phyloP scores from a whole-genome alignment of 2,113 vertebrate genomes.

The Echinops telfairi region DNA sequence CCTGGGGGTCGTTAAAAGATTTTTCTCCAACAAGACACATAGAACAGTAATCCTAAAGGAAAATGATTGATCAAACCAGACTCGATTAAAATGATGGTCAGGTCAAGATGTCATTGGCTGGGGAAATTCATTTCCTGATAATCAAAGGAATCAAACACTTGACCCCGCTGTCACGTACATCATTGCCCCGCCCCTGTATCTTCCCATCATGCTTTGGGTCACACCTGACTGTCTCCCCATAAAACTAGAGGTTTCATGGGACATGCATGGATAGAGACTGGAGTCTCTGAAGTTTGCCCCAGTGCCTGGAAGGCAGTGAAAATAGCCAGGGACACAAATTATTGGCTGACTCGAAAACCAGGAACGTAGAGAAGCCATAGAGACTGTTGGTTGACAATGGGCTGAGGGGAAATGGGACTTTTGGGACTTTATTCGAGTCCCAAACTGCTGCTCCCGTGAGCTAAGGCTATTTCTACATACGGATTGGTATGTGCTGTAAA shows the following conservation, averaged over 20 bases:
- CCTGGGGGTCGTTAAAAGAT: background rate
- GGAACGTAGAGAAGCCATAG: background rate
- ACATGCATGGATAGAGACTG: background rate
- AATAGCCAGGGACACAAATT: background rate
- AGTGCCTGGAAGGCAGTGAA: background rate
- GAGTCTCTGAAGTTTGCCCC: background rate
- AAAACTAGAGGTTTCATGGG: background rate
- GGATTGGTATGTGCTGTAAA: too few relatives aligned
- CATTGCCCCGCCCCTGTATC: background rate
- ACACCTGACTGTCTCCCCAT: background rate
- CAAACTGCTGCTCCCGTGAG: background rate
- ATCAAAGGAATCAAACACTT: background rate
- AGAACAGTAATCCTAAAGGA: background rate
- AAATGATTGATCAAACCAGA: background rate
- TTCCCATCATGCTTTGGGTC: background rate
- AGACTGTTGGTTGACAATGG: background rate
- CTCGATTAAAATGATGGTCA: background rate
- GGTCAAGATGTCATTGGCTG: background rate
- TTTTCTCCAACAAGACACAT: background rate
- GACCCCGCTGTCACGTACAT: background rate
- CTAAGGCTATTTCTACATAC: too few relatives aligned
- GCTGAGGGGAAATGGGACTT: background rate
- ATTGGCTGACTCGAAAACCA: background rate
- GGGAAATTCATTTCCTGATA: background rate
- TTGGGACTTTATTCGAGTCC: background rate